Conservation (phyloP, 2,113 vertebrate genomes). For the Pterophyllum scalare region DNA sequence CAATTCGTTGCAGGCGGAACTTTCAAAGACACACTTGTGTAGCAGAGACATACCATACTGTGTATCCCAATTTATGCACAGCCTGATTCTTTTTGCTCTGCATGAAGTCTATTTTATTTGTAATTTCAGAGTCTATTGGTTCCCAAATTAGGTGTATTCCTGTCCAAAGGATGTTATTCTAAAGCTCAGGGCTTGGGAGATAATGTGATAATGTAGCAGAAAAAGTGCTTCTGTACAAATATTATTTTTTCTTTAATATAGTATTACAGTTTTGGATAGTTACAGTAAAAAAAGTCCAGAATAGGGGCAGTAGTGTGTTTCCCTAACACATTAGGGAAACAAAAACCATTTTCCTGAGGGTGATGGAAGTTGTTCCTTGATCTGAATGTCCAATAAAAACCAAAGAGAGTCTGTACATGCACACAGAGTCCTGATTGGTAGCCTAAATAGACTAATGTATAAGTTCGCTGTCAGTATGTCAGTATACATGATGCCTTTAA, state of each 20-base stretch:
- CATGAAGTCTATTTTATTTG: too few species aligned
- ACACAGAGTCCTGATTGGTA: background rate
- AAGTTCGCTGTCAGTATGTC: background rate
- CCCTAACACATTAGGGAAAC: too few species aligned
- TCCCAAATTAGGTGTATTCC: too few species aligned
- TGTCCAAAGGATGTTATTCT: too few species aligned
- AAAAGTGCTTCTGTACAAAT: background rate
- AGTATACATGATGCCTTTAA: background rate
- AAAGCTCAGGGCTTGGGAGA: background rate
- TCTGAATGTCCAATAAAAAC: background rate
- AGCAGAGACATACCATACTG: too few species aligned
- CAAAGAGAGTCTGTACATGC: background rate
- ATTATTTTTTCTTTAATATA: background rate
- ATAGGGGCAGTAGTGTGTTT: background rate
- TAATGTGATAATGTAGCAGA: background rate
- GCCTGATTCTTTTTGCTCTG: too few species aligned
- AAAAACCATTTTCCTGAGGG: too few species aligned
- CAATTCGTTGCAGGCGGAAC: too few species aligned
- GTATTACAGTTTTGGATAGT: background rate
- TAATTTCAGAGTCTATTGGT: too few species aligned
- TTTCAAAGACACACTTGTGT: too few species aligned
- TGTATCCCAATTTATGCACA: too few species aligned
- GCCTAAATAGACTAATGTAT: background rate
- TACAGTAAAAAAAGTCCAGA: too few species aligned
- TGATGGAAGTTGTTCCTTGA: background rate